Conservation (phyloP, 2,888 invertebrate genomes). For the Melinopterus prodromus region DNA sequence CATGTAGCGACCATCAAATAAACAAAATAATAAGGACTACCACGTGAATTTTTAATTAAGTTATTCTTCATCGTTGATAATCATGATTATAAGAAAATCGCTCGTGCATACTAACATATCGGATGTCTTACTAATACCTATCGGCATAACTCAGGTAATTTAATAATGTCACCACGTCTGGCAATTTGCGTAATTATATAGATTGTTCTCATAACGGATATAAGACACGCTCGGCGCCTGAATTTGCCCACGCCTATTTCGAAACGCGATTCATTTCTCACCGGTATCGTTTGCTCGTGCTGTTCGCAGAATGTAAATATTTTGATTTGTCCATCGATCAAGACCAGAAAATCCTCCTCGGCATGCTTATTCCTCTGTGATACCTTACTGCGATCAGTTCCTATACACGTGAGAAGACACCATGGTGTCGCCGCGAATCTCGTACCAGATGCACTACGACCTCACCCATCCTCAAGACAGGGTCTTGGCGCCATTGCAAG, state of each 20-base stretch:
- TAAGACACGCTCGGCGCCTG: background rate
- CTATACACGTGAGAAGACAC: background rate
- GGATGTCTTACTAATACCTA: no score
- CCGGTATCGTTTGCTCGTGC: background rate
- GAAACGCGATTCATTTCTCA: background rate
- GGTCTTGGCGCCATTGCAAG: constrained; percentile 66
- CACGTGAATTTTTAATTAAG: no score
- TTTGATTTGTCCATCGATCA: background rate
- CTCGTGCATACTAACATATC: no score
- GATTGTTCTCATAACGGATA: background rate
- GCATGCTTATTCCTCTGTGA: background rate
- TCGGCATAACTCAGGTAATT: no score
- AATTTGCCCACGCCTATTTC: background rate
- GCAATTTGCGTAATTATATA: background rate
- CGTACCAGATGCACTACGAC: constrained; percentile 70
- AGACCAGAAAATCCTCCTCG: background rate
- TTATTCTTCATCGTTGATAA: no score
- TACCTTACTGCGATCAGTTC: constrained; percentile 5
- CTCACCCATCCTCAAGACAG: constrained; percentile 60
- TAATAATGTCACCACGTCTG: no score
- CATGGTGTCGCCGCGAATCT: constrained; percentile 71
- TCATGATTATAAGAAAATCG: no score
- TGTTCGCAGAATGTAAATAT: background rate
- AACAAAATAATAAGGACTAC: no score
- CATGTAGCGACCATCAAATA: no score